A percentile compares a stretch with the other conserved stretches of the same genome.
phyloP scores from a whole-genome alignment of 2,113 vertebrate species.

The Mungos mungo region DNA sequence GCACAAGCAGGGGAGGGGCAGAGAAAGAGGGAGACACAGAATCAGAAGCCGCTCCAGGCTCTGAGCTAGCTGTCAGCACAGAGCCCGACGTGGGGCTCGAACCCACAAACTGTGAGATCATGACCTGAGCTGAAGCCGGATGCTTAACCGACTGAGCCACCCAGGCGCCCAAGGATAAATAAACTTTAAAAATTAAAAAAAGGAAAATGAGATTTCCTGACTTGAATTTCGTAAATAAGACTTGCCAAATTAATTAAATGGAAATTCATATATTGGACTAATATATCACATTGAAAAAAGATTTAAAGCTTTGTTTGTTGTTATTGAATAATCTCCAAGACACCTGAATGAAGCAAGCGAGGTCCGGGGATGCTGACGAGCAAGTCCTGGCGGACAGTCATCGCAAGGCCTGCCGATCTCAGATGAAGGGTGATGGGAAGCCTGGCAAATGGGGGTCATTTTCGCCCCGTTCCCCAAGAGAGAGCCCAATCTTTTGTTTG shows the following conservation, averaged over 20 bases:
- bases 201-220: background rate
- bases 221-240: background rate
- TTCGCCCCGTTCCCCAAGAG: background rate
- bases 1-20: too few relatives aligned
- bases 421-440: too few relatives aligned
- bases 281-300: background rate
- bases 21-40: too few relatives aligned
- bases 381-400: background rate
- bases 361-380: background rate
- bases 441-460: background rate
- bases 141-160: too few relatives aligned
- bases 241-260: background rate
- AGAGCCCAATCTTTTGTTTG: background rate
- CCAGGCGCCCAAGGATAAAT: too few relatives aligned
- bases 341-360: background rate
- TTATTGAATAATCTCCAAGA: background rate
- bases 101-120: too few relatives aligned
- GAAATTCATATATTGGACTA: background rate
- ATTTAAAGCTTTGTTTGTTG: background rate
- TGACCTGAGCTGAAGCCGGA: too few relatives aligned
- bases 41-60: too few relatives aligned
- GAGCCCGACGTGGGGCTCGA: too few relatives aligned
- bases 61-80: too few relatives aligned
- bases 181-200: too few relatives aligned
- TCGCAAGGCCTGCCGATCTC: background rate